Evolutionary conservation across 2,888 invertebrate genomes (phyloP), one percentile per base, ranked within the genome.

Genomic region (Agrotis clavis): DNA sequence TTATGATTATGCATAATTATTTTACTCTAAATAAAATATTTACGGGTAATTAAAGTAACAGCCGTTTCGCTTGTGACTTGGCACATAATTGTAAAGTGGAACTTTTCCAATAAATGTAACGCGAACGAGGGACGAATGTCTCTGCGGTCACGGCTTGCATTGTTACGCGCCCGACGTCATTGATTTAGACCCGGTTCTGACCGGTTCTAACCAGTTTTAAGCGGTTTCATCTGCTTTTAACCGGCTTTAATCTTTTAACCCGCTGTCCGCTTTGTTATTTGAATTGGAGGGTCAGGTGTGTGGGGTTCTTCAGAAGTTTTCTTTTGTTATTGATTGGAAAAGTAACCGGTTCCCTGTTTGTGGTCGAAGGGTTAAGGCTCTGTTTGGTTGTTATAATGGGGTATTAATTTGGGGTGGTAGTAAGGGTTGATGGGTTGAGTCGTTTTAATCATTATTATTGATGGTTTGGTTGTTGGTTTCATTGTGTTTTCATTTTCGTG

Each of bases 91-190:
- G 85, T 86, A 86, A 90, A 90, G 87, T 85, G 85, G 90, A 95
- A 95, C 92, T 96, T 95, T 95, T 95, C 95, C 94, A 96, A 96
- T 96, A 95, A 94, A 93, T 90, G 94, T 90, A 91, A 92, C 91
- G 90, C 89, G 88, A 87, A 89, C 83, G 84, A 85, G 83, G 87
- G 88, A 87, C 89, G 89, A 90, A 90, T 91, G 93, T 90, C 90
- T 86, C 83, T 91, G 94, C 88, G 94, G 94, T 92, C 88, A 84
- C 89, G 84, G 85, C 87, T 81, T 89, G 92, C 93, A 93, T 94
- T 95, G 95, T 93, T 92, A 90, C 86, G 85, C 81, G 67, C 56
- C 74, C 85, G 87, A 76, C 90, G 86, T 89, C 89, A 92, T 90
- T 92, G 91, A 91, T 93, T 93, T 74, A 78, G 76, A 76, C 70